phyloP scores from a whole-genome alignment of 1,140 invertebrate genomes.

The Pseudachorutes palmiensis region DNA sequence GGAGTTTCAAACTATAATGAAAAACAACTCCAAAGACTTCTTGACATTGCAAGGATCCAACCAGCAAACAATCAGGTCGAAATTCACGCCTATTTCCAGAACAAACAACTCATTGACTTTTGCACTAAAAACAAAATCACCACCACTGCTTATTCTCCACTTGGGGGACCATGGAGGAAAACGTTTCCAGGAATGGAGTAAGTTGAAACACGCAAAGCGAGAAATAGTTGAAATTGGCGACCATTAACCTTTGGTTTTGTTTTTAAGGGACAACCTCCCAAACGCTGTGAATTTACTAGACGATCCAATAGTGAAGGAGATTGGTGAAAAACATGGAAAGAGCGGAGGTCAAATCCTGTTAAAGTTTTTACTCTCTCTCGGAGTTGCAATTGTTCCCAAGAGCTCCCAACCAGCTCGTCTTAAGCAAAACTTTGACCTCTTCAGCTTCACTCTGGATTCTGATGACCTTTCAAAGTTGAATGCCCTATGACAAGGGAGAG shows the following conservation, averaged over 20 bases:
- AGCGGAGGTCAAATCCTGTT: slow-evolving; percentile 45
- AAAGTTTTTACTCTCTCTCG: slow-evolving; percentile 42
- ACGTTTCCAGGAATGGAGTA: slow-evolving; percentile 4
- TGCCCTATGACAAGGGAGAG: slow-evolving; percentile 51
- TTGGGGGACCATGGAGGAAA: slow-evolving; percentile 58
- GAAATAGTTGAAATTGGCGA: neutral
- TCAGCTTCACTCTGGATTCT: slow-evolving; percentile 50
- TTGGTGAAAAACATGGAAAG: slow-evolving; percentile 41
- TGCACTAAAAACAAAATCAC: slow-evolving; percentile 44
- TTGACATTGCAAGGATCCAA: slow-evolving; percentile 45
- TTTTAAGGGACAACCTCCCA: neutral
- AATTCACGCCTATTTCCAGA: slow-evolving; percentile 47
- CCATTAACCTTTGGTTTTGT: neutral
- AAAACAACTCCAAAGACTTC: slow-evolving; percentile 47
- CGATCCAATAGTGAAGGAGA: slow-evolving; percentile 40
- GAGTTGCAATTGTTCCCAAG: slow-evolving; percentile 46
- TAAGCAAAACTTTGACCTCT: slow-evolving; percentile 46
- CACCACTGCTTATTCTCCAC: slow-evolving; percentile 71
- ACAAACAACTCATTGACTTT: slow-evolving; percentile 42
- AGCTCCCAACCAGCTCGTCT: slow-evolving; percentile 40
- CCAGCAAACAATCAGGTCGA: slow-evolving; percentile 48
- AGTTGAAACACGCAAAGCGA: too few relatives aligned
- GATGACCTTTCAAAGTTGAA: slow-evolving; percentile 49
- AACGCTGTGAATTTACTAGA: slow-evolving; percentile 38
- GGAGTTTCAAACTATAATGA: slow-evolving; percentile 54